Conservation (phyloP, 2,797 vertebrate genomes). For the Gobionotothen gibberifrons region DNA sequence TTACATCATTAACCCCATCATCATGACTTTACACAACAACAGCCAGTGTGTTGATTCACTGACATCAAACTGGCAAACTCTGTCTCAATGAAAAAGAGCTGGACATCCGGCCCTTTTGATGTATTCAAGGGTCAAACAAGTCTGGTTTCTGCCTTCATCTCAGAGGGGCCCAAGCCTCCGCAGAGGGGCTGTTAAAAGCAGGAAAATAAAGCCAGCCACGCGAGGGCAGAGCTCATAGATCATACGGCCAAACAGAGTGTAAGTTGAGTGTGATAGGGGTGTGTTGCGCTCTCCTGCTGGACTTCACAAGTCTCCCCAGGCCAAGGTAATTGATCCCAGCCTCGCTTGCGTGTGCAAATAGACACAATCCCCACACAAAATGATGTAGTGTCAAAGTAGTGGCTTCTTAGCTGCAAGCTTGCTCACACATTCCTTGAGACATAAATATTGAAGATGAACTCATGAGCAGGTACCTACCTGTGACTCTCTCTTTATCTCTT, state of each 20-base stretch:
- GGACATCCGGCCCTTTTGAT: constrained; percentile 66
- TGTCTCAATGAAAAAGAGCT: constrained; percentile 42
- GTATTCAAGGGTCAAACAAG: constrained; percentile 69
- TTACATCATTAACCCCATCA: constrained; percentile 66
- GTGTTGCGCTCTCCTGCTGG: constrained; percentile 53
- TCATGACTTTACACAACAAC: constrained; percentile 55
- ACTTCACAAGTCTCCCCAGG: constrained; percentile 61
- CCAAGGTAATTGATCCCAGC: constrained; percentile 62
- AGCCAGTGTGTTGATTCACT: constrained; percentile 55
- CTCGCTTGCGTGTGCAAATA: constrained; percentile 42
- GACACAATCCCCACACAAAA: constrained; percentile 24
- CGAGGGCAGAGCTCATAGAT: constrained; percentile 76
- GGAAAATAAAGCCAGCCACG: constrained; percentile 78
- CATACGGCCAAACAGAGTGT: constrained; percentile 56
- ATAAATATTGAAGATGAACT: constrained; percentile 11
- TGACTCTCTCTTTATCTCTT: neutral
- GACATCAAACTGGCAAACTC: constrained; percentile 54
- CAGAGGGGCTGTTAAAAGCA: constrained; percentile 61
- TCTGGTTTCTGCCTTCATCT: constrained; percentile 74
- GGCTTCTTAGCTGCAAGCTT: no score
- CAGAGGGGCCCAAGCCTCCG: constrained; percentile 54
- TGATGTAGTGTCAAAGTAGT: constrained; percentile 15
- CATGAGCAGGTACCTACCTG: constrained; percentile 7
- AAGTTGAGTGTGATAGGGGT: constrained; percentile 55
- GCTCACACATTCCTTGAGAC: neutral